Conservation (phyloP, 2,113 vertebrate species). For the Paramormyrops kingsleyae region DNA sequence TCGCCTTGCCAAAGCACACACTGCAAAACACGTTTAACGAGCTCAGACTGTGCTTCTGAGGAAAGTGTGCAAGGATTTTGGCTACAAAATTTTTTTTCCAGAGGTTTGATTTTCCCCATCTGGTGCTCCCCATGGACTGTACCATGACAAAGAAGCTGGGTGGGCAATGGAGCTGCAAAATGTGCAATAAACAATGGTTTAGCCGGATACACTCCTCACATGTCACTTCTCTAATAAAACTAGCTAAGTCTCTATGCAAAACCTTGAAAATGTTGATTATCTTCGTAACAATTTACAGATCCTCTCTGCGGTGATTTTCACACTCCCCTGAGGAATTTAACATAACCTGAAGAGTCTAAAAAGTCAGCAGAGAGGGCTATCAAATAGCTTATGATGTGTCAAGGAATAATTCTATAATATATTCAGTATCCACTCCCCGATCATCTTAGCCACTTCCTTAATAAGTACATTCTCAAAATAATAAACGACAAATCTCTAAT, state of each 20-base stretch:
- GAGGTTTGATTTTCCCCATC: neutral
- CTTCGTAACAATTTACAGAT: neutral
- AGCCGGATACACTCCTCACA: neutral
- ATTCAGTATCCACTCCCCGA: slow-evolving; percentile 5
- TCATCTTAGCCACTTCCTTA: neutral
- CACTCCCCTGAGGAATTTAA: neutral
- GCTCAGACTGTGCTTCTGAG: slow-evolving; percentile 14
- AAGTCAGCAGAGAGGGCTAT: slow-evolving; percentile 26
- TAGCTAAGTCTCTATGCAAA: neutral
- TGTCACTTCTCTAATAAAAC: slow-evolving; percentile 2
- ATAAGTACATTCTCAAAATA: slow-evolving; percentile 23
- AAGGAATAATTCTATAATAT: slow-evolving; percentile 6
- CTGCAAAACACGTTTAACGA: neutral
- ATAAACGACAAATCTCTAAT: slow-evolving; percentile 22
- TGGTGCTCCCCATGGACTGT: neutral
- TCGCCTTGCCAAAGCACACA: neutral
- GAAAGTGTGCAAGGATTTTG: neutral
- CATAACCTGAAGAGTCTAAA: neutral
- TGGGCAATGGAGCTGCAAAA: neutral
- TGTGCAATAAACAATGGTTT: slow-evolving; percentile 15
- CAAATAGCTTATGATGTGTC: slow-evolving; percentile 9
- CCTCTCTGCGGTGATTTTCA: neutral
- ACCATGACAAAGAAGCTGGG: neutral
- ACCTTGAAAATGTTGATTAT: neutral
- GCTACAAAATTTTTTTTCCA: neutral